Evolutionary conservation across 2,797 vertebrate species (phyloP), one percentile per base, ranked within the genome.

Genomic region (Glyptemys insculpta): DNA sequence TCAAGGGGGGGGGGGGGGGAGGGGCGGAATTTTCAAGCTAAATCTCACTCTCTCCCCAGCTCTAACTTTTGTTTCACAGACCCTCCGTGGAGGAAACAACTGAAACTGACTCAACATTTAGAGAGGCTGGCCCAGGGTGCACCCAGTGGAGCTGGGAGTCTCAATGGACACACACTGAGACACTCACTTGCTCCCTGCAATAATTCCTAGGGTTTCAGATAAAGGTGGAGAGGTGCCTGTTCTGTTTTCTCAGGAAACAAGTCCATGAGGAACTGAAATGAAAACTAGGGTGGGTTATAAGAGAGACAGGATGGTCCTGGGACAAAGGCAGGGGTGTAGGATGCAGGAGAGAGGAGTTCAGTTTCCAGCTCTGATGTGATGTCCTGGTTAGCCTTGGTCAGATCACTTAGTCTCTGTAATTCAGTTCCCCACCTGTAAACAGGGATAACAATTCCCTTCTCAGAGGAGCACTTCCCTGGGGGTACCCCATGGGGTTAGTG

Each of bases 31-130:
- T 86, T 68, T 74, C 65, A 93, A 95, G 52, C 11, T 85, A 57
- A 37, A 81, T 96, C 94, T 94, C 82, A 79, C 41, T 94, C 57
- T 87, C 85, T 86, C 90, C 49, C 80, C 96, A 95, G 91, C 85
- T 94, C 44, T 50, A 74, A 68, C 59, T 83, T 76, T 34, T 0
- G 0, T 81, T 96, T 94, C 94, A 88, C 68, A 95, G 52, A 87
- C 94, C 91, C 25, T 91, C 41, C 44, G 50, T 1, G 27, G 87
- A 90, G 0, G 0, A 59, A 91, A 16, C 79, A 88, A 88, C 86
- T 87, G 57, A 78, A 52, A 4, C 7, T 87, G 53, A 82, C 44
- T 54, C 83, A 88, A 81, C 16, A 74, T 12, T 25, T n/a, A 19
- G 44, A 27, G 16, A 92, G 12, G 31, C 49, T 93, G 83, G n/a